Evolutionary conservation across 2,113 vertebrate genomes (phyloP).

Genomic region (Andinoacara biseriatus): DNA sequence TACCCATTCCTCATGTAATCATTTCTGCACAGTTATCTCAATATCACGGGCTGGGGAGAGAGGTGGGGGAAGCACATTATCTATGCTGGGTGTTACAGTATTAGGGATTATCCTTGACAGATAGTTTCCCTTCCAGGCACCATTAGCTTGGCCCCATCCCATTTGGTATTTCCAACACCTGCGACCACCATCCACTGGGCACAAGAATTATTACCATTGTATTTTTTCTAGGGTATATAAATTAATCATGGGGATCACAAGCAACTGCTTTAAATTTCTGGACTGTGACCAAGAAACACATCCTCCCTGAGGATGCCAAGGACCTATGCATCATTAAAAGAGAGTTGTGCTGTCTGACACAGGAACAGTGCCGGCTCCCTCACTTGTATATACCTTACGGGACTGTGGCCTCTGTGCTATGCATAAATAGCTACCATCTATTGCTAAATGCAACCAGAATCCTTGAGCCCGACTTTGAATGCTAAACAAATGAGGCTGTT

Average conservation of each 20-base stretch:
- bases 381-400: slow-evolving; percentile 21
- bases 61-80: slow-evolving; percentile 65
- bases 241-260: slow-evolving; percentile 80
- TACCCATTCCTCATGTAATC: slow-evolving; percentile 61
- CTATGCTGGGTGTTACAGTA: slow-evolving; percentile 72
- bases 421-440: slow-evolving; percentile 51
- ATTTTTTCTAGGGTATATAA: slow-evolving; percentile 77
- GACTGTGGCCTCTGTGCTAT: slow-evolving; percentile 25
- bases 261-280: slow-evolving; percentile 78
- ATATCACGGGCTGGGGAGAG: slow-evolving; percentile 59
- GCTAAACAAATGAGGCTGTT: slow-evolving; percentile 25
- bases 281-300: slow-evolving; percentile 77
- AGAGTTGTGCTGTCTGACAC: slow-evolving; percentile 60
- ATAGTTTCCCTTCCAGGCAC: slow-evolving; percentile 80
- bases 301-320: slow-evolving; percentile 65
- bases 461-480: slow-evolving; percentile 56
- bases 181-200: slow-evolving; percentile 72
- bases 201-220: slow-evolving; percentile 80
- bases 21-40: slow-evolving; percentile 70
- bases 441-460: slow-evolving; percentile 44
- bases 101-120: slow-evolving; percentile 80
- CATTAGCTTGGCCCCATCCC: slow-evolving; percentile 81
- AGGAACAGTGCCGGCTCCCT: slow-evolving; percentile 46
- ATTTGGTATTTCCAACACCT: slow-evolving; percentile 82
- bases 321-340: slow-evolving; percentile 77